Base-by-base conservation (phyloP, 2,113 vertebrate genomes). In the Hippocampus guttulatus region DNA sequence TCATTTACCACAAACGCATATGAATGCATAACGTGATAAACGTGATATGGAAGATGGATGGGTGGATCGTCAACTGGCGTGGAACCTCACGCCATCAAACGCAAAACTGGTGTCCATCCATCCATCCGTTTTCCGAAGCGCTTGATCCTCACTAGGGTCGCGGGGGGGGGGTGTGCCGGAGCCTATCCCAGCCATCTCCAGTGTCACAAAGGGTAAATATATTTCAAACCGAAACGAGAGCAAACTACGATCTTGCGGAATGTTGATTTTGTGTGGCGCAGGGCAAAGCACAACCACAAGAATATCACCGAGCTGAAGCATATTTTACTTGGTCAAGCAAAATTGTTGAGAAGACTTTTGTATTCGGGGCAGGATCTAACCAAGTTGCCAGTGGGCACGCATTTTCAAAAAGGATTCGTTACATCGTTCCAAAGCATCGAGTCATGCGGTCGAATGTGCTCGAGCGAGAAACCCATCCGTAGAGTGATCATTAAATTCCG, bases 371-470 rank as follows among this genome's bases (percentile, higher is more conserved):
- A 41, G 18, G 3, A 2, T 40, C 33, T 64, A 45, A 64, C 15
- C 5, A 64, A 43, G 63, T 45, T 12, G 21, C 63, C 6, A 45
- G 63, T 45, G 62, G 30, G 58, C 40, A 38, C 63, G 70, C 77
- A n/a, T 74, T 25, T 72, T 45, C 68, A 69, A 75, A 65, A 45
- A 65, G 51, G 68, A 30, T 10, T 67, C 45, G 8, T 30, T 45
- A 49, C 52, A 8, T 62, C 74, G 68, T 52, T 23, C 8, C 20
- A 70, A 64, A 49, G 40, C 25, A 49, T 10, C 64, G 38, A 60
- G 20, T 41, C 65, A 73, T 67, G 23, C 33, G 33, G 49, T 67
- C 40, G 11, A 43, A 70, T 67, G 20, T 12, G 21, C 57, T 75
- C 65, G 15, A 9, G 8, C n/a, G 18, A 21, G 0, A 82, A 82